A percentile compares a stretch with the other conserved stretches of the same genome.
These are phyloP conservation scores for Epinephelus cyanopodus DNA, from an alignment of 2,113 vertebrate species.

Conservation along the genomic window DNA sequence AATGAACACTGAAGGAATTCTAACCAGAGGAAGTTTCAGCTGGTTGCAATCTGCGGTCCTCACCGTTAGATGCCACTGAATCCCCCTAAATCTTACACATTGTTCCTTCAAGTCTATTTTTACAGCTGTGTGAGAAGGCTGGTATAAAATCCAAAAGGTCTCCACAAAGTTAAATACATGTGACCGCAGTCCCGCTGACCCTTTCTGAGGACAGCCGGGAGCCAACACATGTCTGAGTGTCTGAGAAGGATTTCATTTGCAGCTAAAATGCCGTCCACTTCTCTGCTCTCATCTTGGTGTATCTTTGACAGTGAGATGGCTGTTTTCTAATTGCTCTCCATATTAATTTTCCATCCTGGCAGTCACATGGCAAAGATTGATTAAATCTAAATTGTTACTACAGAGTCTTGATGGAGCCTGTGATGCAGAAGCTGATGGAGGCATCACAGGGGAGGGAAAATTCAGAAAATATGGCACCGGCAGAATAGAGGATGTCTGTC, in stretches of 20 bases:
- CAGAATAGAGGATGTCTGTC: conserved; percentile 19
- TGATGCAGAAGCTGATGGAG: conserved; percentile 69
- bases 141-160: conserved; percentile 19
- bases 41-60: too few relatives aligned
- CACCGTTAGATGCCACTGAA: too few relatives aligned
- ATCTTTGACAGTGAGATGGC: conserved; percentile 72
- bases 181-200: conserved; percentile 40
- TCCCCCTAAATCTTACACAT: too few relatives aligned
- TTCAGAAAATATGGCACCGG: conserved; percentile 29
- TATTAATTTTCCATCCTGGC: conserved; percentile 81
- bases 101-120: conserved; percentile 28
- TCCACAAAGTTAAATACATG: conserved; percentile 31
- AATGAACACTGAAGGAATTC: too few relatives aligned
- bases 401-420: conserved; percentile 69
- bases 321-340: conserved; percentile 81
- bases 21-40: too few relatives aligned
- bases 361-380: conserved; percentile 79
- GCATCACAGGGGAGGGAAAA: conserved; percentile 45
- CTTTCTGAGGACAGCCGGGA: conserved; percentile 32
- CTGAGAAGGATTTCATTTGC: conserved; percentile 36
- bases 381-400: conserved; percentile 79
- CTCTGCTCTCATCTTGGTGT: conserved; percentile 54
- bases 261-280: conserved; percentile 42
- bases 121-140: conserved; percentile 8
- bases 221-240: conserved; percentile 23